phyloP scores from a whole-genome alignment of 2,113 vertebrate species.

The Atractosteus spatula region DNA sequence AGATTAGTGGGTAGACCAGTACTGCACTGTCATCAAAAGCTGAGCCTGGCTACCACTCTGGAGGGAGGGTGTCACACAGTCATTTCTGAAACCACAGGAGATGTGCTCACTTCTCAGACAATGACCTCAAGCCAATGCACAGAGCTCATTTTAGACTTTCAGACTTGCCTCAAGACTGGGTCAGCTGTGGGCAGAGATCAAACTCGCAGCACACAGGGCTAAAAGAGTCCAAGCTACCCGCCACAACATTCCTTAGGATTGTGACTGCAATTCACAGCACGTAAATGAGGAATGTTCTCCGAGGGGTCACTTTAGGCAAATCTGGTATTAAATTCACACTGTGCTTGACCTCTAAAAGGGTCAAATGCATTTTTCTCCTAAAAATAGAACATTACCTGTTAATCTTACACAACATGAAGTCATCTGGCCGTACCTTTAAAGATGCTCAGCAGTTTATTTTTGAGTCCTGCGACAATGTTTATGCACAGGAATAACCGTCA shows the following conservation, averaged over 20 bases:
- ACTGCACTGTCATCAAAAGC: too few relatives aligned
- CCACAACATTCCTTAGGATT: neutral
- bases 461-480: too few relatives aligned
- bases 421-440: neutral
- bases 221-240: neutral
- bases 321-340: neutral
- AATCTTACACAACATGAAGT: neutral
- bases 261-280: neutral
- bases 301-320: constrained; percentile 17
- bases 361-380: neutral
- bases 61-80: neutral
- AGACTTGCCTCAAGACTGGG: neutral
- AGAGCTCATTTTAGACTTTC: neutral
- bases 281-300: constrained; percentile 3
- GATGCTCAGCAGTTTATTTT: too few relatives aligned
- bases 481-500: too few relatives aligned
- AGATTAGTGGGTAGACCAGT: too few relatives aligned
- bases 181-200: neutral
- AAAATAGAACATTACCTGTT: constrained; percentile 1
- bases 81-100: neutral
- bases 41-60: too few relatives aligned
- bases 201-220: neutral
- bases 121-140: neutral
- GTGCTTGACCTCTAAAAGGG: neutral
- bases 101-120: neutral